Evolutionary conservation across 1,140 invertebrate genomes (phyloP), one percentile per base, ranked within the genome.

Genomic region (Cataglyphis hispanica): DNA sequence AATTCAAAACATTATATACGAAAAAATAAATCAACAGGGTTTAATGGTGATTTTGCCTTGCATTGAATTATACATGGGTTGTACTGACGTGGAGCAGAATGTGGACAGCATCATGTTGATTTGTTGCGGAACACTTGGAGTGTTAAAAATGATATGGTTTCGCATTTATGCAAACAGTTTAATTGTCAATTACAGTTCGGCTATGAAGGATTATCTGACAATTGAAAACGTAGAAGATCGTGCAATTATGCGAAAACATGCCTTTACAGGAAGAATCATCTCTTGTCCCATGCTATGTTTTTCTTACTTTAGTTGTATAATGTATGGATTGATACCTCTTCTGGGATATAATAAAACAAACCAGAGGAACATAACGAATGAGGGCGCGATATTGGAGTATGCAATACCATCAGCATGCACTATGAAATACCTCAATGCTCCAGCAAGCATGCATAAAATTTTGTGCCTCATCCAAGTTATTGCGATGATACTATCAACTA

Each of bases 241-340:
- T 2, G 22, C n/a, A 0, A 77, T 89, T 4, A 50, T 89, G 40
- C 61, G 66, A 43, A 61, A 19, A 11, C 84, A 88, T 34, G 84
- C 88, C 13, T 67, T 27, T 10, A 86, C 83, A 40, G 66, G 64
- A 0, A 64, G 72, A 25, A 2, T 76, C 1, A 22, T 80, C 1
- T 77, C 25, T 11, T 56, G 19, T 13, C 37, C 2, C 2, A 16
- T 86, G 2, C 43, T 46, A 46, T 13, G 43, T 3, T 46, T 46
- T 3, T 46, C 43, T 13, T 46, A 46, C 43, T 13, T 46, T 46
- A 46, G 43, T 46, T 37, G 72, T 5, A 22, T 50, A 10, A 13
- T 83, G 8, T 46, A 74, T 6, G 31, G 37, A 56, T 0, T 69
- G 4, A 75, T 64, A 0, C 37, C 77, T 10, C 6, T 84, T 40